Evolutionary conservation across 1,140 invertebrate genomes (phyloP), one percentile per base, ranked within the genome.

Genomic region (Monochamus saltuarius): DNA sequence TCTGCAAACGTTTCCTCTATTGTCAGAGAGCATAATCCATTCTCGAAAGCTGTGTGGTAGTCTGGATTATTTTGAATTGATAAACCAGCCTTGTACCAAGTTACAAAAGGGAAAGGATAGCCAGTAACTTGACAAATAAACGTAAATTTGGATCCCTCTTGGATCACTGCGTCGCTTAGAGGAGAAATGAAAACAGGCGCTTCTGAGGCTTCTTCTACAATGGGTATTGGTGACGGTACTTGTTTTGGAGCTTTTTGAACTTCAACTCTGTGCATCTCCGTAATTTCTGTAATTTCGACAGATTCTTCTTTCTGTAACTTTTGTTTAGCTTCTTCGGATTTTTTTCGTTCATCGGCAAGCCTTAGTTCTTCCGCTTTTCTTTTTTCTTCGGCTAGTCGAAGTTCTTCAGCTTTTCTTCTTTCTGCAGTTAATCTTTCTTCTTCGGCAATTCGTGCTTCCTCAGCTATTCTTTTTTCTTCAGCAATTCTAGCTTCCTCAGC

Each of bases 101-200:
- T 85, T 6, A 95, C 85, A 65, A 84, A 87, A n/a, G 95, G 94
- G 73, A 83, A 78, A 3, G 94, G 93, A 67, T 86, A 79, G n/a
- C 92, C 95, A 57, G 1, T 71, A 45, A 77, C 75, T 37, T 68
- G 68, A 54, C 75, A 77, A n/a, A 83, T 65, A 51, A 77, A 77
- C 35, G 65, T 69, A 64, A 75, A 74, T 57, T 66, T 73, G 1
- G 67, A 71, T 19, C 73, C 91, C 76, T 93, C 91, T 38, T 87
- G 83, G 19, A 92, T 85, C 2, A 86, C 83, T 1, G 86, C 82
- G 68, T 91, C 87, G 54, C 83, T 82, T 0, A 94, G 74, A 1
- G 84, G 84, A 29, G 83, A 73, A 2, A 79, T 80, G 61, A 91
- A 90, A 2, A 80, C 70, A 1, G 87, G 85, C 66, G 70, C 74